Base-by-base conservation (phyloP, 1,140 invertebrate genomes). In the Cotesia chilonis region DNA sequence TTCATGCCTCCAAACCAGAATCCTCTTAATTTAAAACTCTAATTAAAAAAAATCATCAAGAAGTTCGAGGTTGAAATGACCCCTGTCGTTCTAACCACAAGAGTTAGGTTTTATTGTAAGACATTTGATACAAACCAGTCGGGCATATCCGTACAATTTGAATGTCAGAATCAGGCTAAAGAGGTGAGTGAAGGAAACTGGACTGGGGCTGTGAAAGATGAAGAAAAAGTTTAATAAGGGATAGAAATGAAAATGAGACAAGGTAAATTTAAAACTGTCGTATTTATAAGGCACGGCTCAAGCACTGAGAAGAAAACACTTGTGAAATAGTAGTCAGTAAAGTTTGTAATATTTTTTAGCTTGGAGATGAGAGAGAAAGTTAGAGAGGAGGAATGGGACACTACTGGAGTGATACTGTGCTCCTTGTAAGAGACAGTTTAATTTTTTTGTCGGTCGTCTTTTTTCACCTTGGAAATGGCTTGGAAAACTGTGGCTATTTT, bases 341-440 rank as follows among this genome's bases (percentile, higher is more conserved):
- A 68, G 66, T 68, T 68, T 68, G 47, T 51, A 68, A 68, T 68
- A 68, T 68, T 68, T 68, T 68, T 35, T 20, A 64, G 41, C 59
- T 54, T 64, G 4, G 5, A 20, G 47, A 60, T 63, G 41, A 71
- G 69, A 57, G 67, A 57, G 6, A 66, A 66, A 47, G n/a, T 37
- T 37, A 14, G 20, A 37, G 6, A 9, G 47, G 12, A 68, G 37
- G n/a, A 47, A 52, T 38, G 17, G 12, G 17, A 14, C 52, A 28
- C 4, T 7, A 35, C 4, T 7, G 54, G 54, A 70, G 10, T 61
- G 35, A 68, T 38, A 41, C 63, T 65, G 10, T 12, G 3, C 10
- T 12, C 52, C 9, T 68, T 68, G 51, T 17, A 36, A 9, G 54
- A 66, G 64, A 66, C 12, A 66, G 64, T 51, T 9, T 17, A 59